These are phyloP conservation scores for Thalassophryne amazonica DNA, from an alignment of 2,797 vertebrate genomes.

Conservation along the genomic window DNA sequence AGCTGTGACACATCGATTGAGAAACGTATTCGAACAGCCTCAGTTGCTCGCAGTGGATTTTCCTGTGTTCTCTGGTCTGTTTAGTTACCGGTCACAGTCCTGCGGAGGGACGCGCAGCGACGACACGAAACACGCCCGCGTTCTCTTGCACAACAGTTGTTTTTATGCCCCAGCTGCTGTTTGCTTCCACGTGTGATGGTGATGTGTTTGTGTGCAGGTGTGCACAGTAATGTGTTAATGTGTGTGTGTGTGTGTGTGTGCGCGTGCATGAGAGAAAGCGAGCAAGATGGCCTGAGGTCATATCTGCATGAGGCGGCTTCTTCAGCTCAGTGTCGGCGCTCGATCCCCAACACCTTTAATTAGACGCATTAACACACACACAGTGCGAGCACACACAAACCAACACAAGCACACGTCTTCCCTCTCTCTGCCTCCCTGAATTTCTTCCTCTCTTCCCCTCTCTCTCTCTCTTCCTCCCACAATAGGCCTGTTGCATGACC, in stretches of 20 bases:
- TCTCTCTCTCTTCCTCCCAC: slow-evolving; percentile 52
- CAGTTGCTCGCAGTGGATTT: slow-evolving; percentile 32
- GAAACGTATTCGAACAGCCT: slow-evolving; percentile 44
- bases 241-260: background rate
- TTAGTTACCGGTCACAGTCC: slow-evolving; percentile 37
- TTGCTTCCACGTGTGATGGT: no score
- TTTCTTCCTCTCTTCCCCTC: slow-evolving; percentile 8
- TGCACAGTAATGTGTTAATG: no score
- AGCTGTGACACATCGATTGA: slow-evolving; percentile 36
- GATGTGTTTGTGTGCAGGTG: no score
- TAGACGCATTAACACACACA: slow-evolving; percentile 82
- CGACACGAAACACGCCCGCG: no score
- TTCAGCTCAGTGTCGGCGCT: slow-evolving; percentile 67
- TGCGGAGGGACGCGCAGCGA: slow-evolving; percentile 30
- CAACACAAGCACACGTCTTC: slow-evolving; percentile 23
- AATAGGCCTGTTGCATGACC: slow-evolving; percentile 81
- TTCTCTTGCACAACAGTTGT: no score
- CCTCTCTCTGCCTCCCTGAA: background rate
- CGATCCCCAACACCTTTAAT: slow-evolving; percentile 80
- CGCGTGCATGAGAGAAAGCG: background rate
- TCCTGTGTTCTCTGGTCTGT: slow-evolving; percentile 26
- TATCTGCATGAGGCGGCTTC: slow-evolving; percentile 71
- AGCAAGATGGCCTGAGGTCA: slow-evolving; percentile 77
- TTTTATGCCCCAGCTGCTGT: no score
- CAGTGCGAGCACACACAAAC: slow-evolving; percentile 19